Conservation (phyloP, 2,888 invertebrate species). For the Geophilus truncorum region DNA sequence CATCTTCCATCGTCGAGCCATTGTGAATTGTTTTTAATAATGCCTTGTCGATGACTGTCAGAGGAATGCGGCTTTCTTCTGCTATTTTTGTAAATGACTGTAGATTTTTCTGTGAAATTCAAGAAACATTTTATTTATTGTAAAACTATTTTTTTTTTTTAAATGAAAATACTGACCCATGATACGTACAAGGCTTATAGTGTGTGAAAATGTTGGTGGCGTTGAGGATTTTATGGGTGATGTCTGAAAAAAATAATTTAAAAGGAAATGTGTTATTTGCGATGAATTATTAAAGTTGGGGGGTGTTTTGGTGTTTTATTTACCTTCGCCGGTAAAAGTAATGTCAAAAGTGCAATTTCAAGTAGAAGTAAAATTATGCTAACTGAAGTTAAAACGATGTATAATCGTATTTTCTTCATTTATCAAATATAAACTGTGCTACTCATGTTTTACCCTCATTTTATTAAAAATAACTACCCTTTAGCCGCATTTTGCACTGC, state of each 20-base stretch:
- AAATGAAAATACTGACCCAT: background rate
- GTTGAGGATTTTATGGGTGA: background rate
- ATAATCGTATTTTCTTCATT: background rate
- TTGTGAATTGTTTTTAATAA: background rate
- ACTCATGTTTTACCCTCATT: background rate
- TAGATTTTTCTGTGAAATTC: background rate
- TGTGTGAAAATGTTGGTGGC: background rate
- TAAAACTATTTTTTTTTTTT: background rate
- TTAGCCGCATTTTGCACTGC: background rate
- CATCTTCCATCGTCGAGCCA: background rate
- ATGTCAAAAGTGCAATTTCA: background rate
- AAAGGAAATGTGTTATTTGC: too few relatives aligned
- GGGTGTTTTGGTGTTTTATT: background rate
- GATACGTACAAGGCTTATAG: slow-evolving; percentile 8
- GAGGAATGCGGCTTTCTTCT: background rate
- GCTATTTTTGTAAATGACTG: background rate
- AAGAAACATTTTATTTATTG: background rate
- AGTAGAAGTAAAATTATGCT: background rate
- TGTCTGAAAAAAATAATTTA: background rate
- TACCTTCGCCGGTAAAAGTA: background rate
- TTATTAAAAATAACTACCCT: background rate
- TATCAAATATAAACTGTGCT: background rate
- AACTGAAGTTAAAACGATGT: background rate
- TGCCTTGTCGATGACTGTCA: background rate
- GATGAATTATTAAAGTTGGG: too few relatives aligned